These are phyloP conservation scores for Falco punctatus DNA, from an alignment of 2,113 vertebrate species.

Conservation along the genomic window DNA sequence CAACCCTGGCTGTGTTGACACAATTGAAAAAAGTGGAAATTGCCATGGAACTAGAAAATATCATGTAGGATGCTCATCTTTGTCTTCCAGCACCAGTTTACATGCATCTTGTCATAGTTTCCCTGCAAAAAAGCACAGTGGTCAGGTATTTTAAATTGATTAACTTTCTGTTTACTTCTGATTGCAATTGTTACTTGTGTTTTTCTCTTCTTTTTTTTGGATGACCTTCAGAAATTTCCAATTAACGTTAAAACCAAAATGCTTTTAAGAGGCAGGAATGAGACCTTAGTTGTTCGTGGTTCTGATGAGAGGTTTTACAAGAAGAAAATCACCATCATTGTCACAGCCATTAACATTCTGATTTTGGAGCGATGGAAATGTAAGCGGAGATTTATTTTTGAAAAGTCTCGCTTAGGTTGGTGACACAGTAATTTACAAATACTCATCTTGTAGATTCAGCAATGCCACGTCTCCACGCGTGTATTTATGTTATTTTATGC, in stretches of 20 bases:
- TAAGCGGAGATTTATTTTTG: neutral
- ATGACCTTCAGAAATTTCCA: neutral
- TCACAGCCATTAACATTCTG: neutral
- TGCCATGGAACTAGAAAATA: neutral
- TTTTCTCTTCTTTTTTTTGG: neutral
- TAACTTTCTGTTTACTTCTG: constrained; percentile 18
- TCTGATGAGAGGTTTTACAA: neutral
- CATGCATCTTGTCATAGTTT: neutral
- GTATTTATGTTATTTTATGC: neutral
- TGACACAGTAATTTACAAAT: neutral
- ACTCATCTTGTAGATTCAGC: constrained; percentile 4
- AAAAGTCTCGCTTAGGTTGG: neutral
- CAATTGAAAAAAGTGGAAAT: neutral
- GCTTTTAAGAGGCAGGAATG: neutral
- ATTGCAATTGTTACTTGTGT: neutral
- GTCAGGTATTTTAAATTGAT: neutral
- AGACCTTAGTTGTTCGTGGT: neutral
- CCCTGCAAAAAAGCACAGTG: neutral
- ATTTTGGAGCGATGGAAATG: neutral
- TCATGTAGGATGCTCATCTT: neutral
- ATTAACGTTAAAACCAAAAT: neutral
- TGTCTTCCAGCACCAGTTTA: neutral
- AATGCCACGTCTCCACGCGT: neutral
- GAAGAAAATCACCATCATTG: neutral
- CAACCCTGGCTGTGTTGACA: neutral